Percentiles rank a stretch among this genome's conserved stretches.
Conservation (phyloP, 2,113 vertebrate species). For the Cariama cristata region DNA sequence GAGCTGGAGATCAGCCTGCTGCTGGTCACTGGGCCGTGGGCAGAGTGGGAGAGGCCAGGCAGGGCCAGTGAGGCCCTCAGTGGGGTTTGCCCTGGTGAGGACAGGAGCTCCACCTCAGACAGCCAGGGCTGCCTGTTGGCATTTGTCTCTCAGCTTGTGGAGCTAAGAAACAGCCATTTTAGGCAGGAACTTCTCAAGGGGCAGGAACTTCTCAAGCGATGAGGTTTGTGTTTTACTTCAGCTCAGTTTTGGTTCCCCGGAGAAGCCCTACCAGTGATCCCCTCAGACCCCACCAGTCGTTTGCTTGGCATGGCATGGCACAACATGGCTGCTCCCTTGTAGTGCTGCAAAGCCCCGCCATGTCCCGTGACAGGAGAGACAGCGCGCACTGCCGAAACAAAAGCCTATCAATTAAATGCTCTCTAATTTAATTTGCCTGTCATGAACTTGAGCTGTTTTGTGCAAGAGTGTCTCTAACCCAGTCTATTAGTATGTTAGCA, state of each 20-base stretch:
- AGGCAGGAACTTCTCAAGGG: neutral
- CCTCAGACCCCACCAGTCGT: neutral
- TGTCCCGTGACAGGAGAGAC: neutral
- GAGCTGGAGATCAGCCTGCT: neutral
- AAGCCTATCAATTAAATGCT: neutral
- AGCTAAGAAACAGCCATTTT: neutral
- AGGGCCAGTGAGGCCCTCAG: neutral
- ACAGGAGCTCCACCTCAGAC: fast-evolving
- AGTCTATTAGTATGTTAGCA: neutral
- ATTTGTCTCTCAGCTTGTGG: fast-evolving
- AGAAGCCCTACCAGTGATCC: no score
- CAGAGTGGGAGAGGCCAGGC: neutral
- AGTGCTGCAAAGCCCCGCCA: fast-evolving
- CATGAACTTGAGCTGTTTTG: neutral
- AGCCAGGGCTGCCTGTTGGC: neutral
- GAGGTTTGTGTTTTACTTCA: neutral
- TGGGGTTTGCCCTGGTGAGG: neutral
- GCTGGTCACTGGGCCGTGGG: fast-evolving
- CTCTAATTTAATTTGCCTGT: neutral
- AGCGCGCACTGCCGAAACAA: fast-evolving
- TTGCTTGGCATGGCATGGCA: fast-evolving
- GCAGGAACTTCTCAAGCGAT: neutral
- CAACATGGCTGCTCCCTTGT: fast-evolving
- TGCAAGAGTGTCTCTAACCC: neutral
- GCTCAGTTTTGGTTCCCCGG: fast-evolving